Conservation (phyloP, 2,888 invertebrate genomes). For the Adelognathus sp. region DNA sequence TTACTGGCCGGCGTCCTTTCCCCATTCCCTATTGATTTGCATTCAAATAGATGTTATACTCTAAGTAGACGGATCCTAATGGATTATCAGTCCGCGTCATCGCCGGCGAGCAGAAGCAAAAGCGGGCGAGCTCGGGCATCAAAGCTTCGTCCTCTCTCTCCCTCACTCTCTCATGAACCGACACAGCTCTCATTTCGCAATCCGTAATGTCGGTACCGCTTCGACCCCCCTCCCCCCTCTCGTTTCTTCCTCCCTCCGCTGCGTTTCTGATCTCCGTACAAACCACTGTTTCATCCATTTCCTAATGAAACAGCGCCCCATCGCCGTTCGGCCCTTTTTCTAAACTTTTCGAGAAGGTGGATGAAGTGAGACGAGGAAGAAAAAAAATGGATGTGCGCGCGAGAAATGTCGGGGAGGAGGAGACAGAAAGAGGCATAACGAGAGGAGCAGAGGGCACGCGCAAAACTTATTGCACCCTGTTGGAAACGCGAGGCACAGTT, state of each 20-base stretch:
- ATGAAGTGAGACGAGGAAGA: neutral
- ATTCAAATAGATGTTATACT: conserved; percentile 81
- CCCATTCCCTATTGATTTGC: conserved; percentile 81
- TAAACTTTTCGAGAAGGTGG: conserved; percentile 69
- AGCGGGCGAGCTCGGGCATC: conserved; percentile 70
- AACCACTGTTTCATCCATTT: conserved; percentile 66
- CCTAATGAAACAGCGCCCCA: conserved; percentile 64
- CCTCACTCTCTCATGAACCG: neutral
- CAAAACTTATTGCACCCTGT: conserved; percentile 43
- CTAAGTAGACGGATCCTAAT: conserved; percentile 81
- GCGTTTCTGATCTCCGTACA: conserved; percentile 58
- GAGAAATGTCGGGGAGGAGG: conserved; percentile 20
- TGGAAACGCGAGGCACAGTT: conserved; percentile 35
- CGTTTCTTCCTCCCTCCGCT: conserved; percentile 43
- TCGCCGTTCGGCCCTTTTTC: conserved; percentile 71
- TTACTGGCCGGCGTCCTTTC: conserved; percentile 78
- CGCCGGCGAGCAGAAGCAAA: conserved; percentile 64
- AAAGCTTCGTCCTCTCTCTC: conserved; percentile 74
- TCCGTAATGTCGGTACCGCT: conserved; percentile 41
- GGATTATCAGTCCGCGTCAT: conserved; percentile 81
- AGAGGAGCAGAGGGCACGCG: conserved; percentile 29
- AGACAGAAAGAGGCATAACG: too few relatives aligned
- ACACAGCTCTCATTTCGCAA: conserved; percentile 39
- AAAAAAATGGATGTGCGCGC: neutral
- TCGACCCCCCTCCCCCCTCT: conserved; percentile 37